phyloP scores from a whole-genome alignment of 2,113 vertebrate genomes.

The Rhinichthys klamathensis region DNA sequence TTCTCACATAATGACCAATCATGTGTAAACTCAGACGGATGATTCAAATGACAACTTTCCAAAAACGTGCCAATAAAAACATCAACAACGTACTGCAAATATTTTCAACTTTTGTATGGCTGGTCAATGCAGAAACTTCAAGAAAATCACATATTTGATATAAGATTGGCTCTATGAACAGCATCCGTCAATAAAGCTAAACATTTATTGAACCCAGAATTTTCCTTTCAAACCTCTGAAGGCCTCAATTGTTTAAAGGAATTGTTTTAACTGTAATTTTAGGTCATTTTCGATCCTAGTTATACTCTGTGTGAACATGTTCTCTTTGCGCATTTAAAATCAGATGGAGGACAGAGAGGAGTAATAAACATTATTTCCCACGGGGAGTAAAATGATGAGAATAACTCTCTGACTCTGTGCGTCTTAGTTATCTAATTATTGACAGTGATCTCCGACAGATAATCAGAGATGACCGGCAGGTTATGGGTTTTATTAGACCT shows the following conservation, averaged over 20 bases:
- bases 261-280: slow-evolving; percentile 4
- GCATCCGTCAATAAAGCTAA: not conserved
- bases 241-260: not conserved
- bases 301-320: not conserved
- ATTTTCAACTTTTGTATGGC: too few relatives aligned
- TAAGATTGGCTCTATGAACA: not conserved
- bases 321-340: not conserved
- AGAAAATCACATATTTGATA: not conserved
- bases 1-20: too few relatives aligned
- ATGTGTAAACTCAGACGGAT: too few relatives aligned
- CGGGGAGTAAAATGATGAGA: not conserved
- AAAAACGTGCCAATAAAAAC: too few relatives aligned
- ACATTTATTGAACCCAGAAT: not conserved
- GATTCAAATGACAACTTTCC: too few relatives aligned
- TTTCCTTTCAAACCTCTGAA: not conserved
- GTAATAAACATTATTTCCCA: slow-evolving; percentile 39
- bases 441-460: slow-evolving; percentile 15
- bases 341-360: not conserved
- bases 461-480: slow-evolving; percentile 24
- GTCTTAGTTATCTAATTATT: slow-evolving; percentile 34
- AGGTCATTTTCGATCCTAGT: not conserved
- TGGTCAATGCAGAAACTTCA: not conserved
- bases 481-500: slow-evolving; percentile 35
- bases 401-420: not conserved
- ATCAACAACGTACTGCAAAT: too few relatives aligned